Conservation (phyloP, 2,888 invertebrate genomes). For the Lochmaea capreae region DNA sequence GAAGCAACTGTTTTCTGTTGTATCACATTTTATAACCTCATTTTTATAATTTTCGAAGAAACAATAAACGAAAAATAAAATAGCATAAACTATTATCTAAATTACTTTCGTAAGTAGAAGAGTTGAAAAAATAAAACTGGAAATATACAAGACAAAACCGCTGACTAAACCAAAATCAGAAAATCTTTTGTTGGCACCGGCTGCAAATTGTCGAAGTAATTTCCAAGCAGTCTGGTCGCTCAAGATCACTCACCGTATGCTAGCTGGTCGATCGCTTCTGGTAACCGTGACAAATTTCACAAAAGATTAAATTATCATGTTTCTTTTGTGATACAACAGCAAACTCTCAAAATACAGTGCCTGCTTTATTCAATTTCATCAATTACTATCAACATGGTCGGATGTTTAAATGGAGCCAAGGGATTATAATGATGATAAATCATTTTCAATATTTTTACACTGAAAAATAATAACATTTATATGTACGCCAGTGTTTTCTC, state of each 20-base stretch:
- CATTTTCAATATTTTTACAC: neutral
- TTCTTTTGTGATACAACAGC: conserved; percentile 48
- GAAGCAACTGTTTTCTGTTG: no score
- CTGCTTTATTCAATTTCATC: conserved; percentile 22
- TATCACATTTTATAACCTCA: no score
- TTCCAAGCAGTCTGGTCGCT: conserved; percentile 19
- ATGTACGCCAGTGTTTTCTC: neutral
- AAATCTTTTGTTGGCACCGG: conserved; percentile 16
- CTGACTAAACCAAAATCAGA: neutral
- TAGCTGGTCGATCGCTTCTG: conserved; percentile 16
- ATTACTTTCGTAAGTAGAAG: neutral
- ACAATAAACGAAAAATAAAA: neutral
- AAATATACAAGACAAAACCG: neutral
- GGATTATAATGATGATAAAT: neutral
- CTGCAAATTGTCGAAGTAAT: conserved; percentile 13
- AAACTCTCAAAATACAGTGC: conserved; percentile 32
- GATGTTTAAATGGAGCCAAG: neutral
- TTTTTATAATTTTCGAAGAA: no score
- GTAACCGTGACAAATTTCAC: conserved; percentile 52
- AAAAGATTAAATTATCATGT: conserved; percentile 52
- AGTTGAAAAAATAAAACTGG: neutral
- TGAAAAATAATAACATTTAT: neutral
- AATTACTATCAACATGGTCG: conserved; percentile 7
- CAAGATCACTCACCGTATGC: conserved; percentile 24
- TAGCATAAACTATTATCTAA: neutral